These are phyloP conservation scores for Dicerorhinus sumatrensis DNA, from an alignment of 2,113 vertebrate genomes.

Conservation along the genomic window DNA sequence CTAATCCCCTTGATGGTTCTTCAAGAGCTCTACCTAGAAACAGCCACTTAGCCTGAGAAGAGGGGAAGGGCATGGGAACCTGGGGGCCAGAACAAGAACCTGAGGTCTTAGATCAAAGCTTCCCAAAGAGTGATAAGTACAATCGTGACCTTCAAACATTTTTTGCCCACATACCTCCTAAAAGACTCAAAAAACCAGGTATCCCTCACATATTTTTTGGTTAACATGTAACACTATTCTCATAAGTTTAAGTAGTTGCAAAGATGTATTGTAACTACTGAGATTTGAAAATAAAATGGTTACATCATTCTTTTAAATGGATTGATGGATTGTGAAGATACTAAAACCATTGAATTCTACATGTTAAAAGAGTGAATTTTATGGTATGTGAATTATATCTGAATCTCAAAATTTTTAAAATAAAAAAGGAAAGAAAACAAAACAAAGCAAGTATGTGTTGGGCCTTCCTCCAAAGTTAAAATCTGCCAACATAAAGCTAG, in stretches of 20 bases:
- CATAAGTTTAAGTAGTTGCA: background rate
- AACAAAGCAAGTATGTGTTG: background rate
- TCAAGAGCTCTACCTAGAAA: background rate
- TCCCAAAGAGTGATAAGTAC: background rate
- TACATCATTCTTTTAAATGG: background rate
- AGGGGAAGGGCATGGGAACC: background rate
- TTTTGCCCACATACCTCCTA: background rate
- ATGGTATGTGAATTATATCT: background rate
- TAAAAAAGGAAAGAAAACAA: background rate
- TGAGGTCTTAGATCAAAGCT: background rate
- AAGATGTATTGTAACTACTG: background rate
- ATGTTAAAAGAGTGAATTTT: background rate
- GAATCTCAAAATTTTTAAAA: conserved; percentile 4
- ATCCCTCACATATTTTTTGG: background rate
- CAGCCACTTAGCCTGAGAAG: background rate
- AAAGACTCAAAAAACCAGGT: background rate
- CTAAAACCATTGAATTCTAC: background rate
- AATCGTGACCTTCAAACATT: background rate
- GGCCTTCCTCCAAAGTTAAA: background rate
- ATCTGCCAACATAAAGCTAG: background rate
- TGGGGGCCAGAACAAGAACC: background rate
- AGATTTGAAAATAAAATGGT: background rate
- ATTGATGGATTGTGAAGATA: background rate
- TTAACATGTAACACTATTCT: background rate
- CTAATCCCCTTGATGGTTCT: background rate